These are phyloP conservation scores for Sterrhoptilus dennistouni DNA, from an alignment of 2,113 vertebrate genomes.

Conservation along the genomic window DNA sequence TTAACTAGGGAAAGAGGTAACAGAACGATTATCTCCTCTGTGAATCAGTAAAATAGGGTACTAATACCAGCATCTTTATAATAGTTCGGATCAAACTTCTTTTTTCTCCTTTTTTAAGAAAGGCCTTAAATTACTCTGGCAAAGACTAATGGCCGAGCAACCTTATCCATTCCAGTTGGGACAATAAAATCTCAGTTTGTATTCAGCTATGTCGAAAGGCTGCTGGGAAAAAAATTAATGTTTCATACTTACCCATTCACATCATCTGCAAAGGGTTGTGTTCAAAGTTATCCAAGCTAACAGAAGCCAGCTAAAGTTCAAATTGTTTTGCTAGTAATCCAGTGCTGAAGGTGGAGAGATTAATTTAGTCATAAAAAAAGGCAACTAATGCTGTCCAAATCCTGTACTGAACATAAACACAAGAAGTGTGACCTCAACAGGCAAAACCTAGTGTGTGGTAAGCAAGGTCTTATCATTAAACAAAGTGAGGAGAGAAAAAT, in stretches of 20 bases:
- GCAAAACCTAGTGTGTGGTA: neutral
- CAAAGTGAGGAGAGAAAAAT: neutral
- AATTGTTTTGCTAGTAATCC: neutral
- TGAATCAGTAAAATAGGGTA: neutral
- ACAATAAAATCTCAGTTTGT: slow-evolving; percentile 8
- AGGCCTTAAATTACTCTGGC: neutral
- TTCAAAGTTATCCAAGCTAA: neutral
- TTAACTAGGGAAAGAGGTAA: neutral
- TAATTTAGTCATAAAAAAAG: neutral
- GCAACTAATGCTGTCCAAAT: neutral
- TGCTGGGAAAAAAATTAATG: neutral
- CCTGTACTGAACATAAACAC: neutral
- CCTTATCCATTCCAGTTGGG: neutral
- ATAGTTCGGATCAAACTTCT: neutral
- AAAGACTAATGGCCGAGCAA: neutral
- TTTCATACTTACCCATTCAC: neutral
- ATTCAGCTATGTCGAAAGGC: neutral
- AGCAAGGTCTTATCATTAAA: neutral
- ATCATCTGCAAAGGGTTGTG: neutral
- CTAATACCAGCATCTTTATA: neutral
- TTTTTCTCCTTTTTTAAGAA: neutral
- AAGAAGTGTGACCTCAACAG: neutral
- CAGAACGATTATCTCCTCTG: neutral
- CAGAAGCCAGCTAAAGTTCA: neutral
- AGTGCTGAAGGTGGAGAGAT: neutral